Evolutionary conservation across 2,888 invertebrate genomes (phyloP).

Genomic region (Lochmaea capreae): DNA sequence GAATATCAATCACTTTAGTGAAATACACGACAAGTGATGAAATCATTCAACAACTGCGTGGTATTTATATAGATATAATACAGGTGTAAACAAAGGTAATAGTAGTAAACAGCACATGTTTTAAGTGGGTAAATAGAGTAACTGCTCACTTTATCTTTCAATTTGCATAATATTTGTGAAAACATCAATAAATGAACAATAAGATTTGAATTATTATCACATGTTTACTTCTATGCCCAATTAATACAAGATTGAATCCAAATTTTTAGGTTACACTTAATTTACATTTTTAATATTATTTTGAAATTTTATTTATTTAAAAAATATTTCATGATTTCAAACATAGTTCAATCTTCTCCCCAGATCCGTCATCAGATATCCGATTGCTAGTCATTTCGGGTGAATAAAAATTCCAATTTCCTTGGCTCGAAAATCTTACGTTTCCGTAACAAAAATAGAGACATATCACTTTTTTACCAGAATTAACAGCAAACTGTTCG

Average conservation of each 20-base stretch:
- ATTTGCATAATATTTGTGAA: not conserved
- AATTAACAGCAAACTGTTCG: too few relatives aligned
- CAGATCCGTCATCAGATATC: too few relatives aligned
- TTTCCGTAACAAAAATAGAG: too few relatives aligned
- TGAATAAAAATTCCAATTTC: too few relatives aligned
- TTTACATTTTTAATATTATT: not conserved
- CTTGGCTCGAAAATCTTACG: too few relatives aligned
- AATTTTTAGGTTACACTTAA: not conserved
- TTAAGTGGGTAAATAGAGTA: not conserved
- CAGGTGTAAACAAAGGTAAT: not conserved
- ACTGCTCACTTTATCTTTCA: not conserved
- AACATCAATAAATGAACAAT: conserved; percentile 5
- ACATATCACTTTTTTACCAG: too few relatives aligned
- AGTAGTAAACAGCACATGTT: not conserved
- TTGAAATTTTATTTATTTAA: too few relatives aligned
- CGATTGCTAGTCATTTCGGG: too few relatives aligned
- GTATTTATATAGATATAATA: conserved; percentile 1
- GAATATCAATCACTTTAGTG: not conserved
- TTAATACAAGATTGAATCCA: not conserved
- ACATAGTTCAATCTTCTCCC: too few relatives aligned
- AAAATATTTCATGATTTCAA: too few relatives aligned
- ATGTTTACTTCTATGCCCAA: not conserved
- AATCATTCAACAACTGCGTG: not conserved
- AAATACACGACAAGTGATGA: not conserved
- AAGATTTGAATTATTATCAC: not conserved